Conservation (phyloP, 2,888 invertebrate genomes). For the Coenonympha glycerion region DNA sequence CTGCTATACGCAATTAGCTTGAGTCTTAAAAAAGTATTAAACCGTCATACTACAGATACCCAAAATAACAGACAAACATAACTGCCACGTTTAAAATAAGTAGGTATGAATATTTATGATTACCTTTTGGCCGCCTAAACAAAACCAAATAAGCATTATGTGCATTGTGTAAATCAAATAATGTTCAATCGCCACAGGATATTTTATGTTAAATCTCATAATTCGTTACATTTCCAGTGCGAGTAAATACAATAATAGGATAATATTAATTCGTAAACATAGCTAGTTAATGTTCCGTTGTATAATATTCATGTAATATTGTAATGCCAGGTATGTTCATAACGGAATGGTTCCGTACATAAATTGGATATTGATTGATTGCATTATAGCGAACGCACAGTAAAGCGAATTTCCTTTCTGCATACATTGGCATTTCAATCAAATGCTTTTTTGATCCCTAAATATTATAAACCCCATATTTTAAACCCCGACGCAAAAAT, state of each 20-base stretch:
- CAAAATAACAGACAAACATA: no score
- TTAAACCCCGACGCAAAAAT: neutral
- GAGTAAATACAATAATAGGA: slow-evolving; percentile 1
- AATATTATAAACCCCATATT: neutral
- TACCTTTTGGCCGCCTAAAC: no score
- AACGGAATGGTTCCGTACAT: slow-evolving; percentile 26
- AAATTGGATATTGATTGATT: slow-evolving; percentile 29
- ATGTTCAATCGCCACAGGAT: neutral
- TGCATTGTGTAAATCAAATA: no score
- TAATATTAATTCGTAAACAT: slow-evolving; percentile 2
- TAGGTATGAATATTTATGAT: no score
- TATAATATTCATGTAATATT: slow-evolving; percentile 24
- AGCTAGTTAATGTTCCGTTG: slow-evolving; percentile 13
- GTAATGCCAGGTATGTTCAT: slow-evolving; percentile 27
- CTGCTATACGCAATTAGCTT: no score
- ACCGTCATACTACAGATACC: no score
- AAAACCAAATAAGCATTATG: no score
- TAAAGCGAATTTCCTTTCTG: slow-evolving; percentile 23
- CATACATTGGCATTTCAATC: slow-evolving; percentile 26
- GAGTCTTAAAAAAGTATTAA: no score
- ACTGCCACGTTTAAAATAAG: no score
- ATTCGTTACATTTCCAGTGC: neutral
- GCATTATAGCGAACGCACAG: slow-evolving; percentile 22
- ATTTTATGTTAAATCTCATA: neutral
- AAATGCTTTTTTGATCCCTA: slow-evolving; percentile 20